Percentiles rank a stretch among this genome's conserved stretches.
These are phyloP conservation scores for Octomys mimax DNA, from an alignment of 2,797 vertebrate genomes.

Conservation along the genomic window DNA sequence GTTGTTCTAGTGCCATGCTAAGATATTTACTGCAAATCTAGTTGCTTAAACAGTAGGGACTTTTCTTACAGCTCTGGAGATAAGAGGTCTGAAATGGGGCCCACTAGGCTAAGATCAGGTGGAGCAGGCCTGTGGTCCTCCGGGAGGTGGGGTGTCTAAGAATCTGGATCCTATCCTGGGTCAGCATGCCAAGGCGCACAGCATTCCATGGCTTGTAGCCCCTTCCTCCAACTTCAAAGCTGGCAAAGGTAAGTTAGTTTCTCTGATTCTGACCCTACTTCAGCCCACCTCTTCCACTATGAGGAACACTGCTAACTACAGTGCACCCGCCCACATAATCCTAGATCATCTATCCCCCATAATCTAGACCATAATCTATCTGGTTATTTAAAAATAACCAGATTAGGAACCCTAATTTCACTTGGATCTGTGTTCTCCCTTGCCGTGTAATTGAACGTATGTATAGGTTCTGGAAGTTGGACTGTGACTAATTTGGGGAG, in stretches of 20 bases:
- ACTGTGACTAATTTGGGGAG: neutral
- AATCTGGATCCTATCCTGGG: neutral
- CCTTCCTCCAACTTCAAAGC: neutral
- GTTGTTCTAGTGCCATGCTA: neutral
- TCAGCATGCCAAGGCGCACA: neutral
- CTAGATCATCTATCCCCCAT: neutral
- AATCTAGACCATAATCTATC: too few relatives aligned
- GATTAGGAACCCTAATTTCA: slow-evolving; percentile 25
- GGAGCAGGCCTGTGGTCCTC: neutral
- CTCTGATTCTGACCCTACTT: neutral
- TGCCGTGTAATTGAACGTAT: neutral
- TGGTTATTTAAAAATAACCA: neutral
- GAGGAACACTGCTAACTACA: neutral
- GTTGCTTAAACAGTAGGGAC: neutral
- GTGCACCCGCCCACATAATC: neutral
- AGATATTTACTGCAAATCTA: neutral
- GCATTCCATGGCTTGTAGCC: neutral
- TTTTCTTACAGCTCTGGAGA: neutral
- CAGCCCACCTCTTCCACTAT: neutral
- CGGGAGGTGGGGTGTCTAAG: neutral
- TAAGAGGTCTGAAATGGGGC: neutral
- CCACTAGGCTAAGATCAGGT: neutral
- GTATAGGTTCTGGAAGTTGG: neutral
- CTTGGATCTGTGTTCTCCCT: neutral
- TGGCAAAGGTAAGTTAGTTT: neutral